Evolutionary conservation across 2,797 vertebrate genomes (phyloP).

Genomic region (Cirrhinus mrigala): DNA sequence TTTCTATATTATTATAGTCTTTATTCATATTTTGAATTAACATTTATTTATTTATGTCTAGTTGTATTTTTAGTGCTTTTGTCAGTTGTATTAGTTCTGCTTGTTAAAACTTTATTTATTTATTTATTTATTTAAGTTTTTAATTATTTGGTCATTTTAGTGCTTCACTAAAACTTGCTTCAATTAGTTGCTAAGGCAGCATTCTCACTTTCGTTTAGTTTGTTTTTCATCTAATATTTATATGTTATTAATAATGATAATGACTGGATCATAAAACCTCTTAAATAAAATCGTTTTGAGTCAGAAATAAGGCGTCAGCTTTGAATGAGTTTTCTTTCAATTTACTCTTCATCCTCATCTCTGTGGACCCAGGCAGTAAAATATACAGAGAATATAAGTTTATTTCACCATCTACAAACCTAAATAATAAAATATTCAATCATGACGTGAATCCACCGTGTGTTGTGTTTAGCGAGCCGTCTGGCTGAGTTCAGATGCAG

Average conservation of each 20-base stretch:
- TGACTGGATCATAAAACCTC: no score
- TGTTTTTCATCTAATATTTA: neutral
- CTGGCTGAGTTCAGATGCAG: constrained; percentile 26
- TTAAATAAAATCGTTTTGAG: no score
- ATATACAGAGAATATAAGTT: neutral
- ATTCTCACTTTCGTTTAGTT: neutral
- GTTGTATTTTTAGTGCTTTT: neutral
- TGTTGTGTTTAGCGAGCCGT: constrained; percentile 10
- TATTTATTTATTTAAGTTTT: neutral
- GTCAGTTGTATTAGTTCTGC: neutral
- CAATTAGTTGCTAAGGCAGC: neutral
- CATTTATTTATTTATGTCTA: neutral
- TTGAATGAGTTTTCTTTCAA: neutral
- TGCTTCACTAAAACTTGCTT: neutral
- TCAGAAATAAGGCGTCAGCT: neutral
- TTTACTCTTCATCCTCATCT: neutral
- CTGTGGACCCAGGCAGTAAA: neutral
- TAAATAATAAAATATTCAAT: constrained; percentile 29
- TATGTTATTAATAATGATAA: neutral
- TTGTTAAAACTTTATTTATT: no score
- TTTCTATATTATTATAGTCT: neutral
- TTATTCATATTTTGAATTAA: neutral
- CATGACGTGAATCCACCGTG: neutral
- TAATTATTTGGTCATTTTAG: neutral
- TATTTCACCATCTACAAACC: neutral